Conservation (phyloP, 92 coral and sea anemone genomes). For the Phenganax marumi region DNA sequence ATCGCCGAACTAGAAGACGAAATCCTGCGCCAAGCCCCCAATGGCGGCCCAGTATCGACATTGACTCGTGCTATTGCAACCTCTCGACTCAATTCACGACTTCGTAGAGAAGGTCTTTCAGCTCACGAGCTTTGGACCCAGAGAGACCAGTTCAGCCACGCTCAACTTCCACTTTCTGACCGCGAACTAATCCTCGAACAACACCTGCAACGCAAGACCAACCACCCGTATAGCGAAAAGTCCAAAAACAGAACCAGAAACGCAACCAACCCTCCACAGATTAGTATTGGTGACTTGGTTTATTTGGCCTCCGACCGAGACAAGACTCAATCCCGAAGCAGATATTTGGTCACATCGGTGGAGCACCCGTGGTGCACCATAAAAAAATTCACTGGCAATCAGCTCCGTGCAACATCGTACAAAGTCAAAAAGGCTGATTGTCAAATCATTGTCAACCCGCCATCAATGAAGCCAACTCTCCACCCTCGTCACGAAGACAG, state of each 20-base stretch:
- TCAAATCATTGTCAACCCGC: too few relatives aligned
- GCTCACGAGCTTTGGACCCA: conserved; percentile 41
- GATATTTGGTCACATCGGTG: conserved; percentile 1
- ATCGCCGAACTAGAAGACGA: conserved; percentile 34
- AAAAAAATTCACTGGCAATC: too few relatives aligned
- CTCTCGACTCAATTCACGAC: conserved; percentile 39
- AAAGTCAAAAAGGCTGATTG: too few relatives aligned
- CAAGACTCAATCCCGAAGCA: neutral
- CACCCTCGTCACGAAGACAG: too few relatives aligned
- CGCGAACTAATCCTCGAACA: conserved; percentile 36
- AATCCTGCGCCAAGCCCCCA: conserved; percentile 22
- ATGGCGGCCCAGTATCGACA: conserved; percentile 28
- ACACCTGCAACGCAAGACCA: conserved; percentile 27
- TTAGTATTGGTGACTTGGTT: neutral
- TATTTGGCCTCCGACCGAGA: neutral
- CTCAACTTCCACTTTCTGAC: neutral
- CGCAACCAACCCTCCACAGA: neutral
- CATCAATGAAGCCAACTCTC: too few relatives aligned
- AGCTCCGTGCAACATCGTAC: neutral
- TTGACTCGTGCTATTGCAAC: conserved; percentile 48
- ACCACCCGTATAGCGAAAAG: conserved; percentile 48
- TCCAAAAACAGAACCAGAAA: neutral
- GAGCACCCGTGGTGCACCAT: neutral
- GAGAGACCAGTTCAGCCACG: conserved; percentile 18
- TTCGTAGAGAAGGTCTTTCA: conserved; percentile 36